Conservation (phyloP, 2,113 vertebrate genomes). For the Otocyon megalotis region DNA sequence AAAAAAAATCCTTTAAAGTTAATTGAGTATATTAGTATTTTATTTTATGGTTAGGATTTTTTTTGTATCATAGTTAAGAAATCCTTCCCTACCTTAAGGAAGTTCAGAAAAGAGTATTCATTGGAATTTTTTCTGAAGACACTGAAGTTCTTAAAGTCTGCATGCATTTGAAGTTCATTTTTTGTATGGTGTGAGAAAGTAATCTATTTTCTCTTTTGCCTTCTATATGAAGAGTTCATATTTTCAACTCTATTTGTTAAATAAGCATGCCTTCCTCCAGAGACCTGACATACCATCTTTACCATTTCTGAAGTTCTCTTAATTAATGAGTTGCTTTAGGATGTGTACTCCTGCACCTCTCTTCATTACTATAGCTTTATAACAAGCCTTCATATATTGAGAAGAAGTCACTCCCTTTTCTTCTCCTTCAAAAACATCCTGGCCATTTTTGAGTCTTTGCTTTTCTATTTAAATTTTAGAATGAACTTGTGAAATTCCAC, state of each 20-base stretch:
- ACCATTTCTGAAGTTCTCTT: background rate
- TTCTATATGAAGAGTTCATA: background rate
- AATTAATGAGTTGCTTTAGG: background rate
- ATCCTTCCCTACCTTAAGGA: background rate
- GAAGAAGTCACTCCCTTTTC: background rate
- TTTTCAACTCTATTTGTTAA: background rate
- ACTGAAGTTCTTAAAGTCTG: background rate
- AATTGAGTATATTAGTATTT: background rate
- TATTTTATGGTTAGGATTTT: background rate
- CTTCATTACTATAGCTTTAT: background rate
- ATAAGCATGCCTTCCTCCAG: background rate
- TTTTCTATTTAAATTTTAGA: constrained; percentile 23
- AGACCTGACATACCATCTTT: background rate
- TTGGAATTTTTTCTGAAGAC: background rate
- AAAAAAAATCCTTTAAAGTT: background rate
- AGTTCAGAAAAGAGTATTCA: background rate
- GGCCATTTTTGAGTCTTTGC: background rate
- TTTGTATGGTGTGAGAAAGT: background rate
- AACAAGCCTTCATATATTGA: background rate
- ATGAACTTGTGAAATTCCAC: constrained; percentile 2
- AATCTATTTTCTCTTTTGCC: background rate
- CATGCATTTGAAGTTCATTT: background rate
- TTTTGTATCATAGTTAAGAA: constrained; percentile 16
- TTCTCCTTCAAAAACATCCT: background rate
- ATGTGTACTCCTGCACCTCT: background rate